Evolutionary conservation across 2,888 invertebrate genomes (phyloP).

Genomic region (Gortyna flavago): DNA sequence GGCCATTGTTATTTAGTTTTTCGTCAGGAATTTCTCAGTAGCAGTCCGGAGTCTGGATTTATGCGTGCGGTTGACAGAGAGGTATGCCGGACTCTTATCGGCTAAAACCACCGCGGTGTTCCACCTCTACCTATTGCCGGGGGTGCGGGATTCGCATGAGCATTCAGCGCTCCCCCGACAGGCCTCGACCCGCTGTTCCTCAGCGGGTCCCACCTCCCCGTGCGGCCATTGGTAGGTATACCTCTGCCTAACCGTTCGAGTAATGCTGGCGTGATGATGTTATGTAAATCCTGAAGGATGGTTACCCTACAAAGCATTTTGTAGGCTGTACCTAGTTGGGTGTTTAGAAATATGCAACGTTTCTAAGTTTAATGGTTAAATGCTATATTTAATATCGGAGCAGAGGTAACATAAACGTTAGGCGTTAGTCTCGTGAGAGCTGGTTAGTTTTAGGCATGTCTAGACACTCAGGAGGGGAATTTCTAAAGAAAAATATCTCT

Average conservation of each 20-base stretch:
- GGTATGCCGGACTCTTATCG: no score
- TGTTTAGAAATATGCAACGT: conserved; percentile 35
- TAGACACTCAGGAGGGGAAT: not conserved
- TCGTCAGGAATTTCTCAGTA: not conserved
- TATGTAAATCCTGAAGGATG: not conserved
- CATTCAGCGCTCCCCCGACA: no score
- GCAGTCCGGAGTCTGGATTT: not conserved
- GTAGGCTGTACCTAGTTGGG: conserved; percentile 28
- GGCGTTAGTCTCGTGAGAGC: not conserved
- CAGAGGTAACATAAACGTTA: not conserved
- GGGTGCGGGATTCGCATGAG: no score
- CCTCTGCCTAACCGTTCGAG: not conserved
- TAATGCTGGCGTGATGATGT: not conserved
- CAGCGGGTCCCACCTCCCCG: no score
- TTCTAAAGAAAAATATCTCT: not conserved
- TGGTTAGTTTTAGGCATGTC: not conserved
- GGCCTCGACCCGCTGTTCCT: no score
- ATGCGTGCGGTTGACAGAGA: not conserved
- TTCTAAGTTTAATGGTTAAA: conserved; percentile 21
- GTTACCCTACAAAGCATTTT: conserved; percentile 34
- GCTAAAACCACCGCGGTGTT: no score
- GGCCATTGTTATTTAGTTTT: not conserved
- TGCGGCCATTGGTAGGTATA: no score
- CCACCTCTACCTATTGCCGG: no score
- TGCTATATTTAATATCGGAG: conserved; percentile 6